These are phyloP conservation scores for Pycnomerus fuliginosus DNA, from an alignment of 2,888 invertebrate genomes.

Conservation along the genomic window DNA sequence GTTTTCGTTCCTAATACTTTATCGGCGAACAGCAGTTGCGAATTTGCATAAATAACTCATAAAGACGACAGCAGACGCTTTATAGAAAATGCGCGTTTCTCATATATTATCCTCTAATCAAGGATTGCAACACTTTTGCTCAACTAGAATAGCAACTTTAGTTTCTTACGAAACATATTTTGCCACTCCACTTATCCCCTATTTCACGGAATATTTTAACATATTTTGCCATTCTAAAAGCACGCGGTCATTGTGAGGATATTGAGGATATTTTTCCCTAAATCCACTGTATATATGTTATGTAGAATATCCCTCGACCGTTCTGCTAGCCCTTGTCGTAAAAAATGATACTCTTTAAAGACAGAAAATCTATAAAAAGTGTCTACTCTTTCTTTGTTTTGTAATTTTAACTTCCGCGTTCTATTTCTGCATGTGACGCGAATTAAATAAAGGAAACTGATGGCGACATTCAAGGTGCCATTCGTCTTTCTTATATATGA, in stretches of 20 bases:
- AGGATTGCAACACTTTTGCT: not conserved
- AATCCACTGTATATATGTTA: conserved; percentile 28
- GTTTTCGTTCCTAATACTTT: conserved; percentile 53
- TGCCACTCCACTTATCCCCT: conserved; percentile 30
- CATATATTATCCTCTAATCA: too few relatives aligned
- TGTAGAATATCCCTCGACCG: conserved; percentile 23
- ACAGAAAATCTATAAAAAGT: conserved; percentile 25
- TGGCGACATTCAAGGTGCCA: conserved; percentile 8
- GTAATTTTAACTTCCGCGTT: not conserved
- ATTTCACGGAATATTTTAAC: conserved; percentile 39
- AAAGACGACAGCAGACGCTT: conserved; percentile 32
- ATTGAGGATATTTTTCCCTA: conserved; percentile 26
- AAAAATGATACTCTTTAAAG: conserved; percentile 24
- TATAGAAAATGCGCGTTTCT: conserved; percentile 26
- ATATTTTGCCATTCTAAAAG: conserved; percentile 40
- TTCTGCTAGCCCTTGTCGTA: conserved; percentile 20
- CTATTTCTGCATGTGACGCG: too few relatives aligned
- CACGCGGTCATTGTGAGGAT: conserved; percentile 41
- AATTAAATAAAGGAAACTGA: not conserved
- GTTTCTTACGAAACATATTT: conserved; percentile 28
- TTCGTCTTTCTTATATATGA: conserved; percentile 27
- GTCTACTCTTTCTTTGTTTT: not conserved
- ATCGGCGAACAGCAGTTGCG: conserved; percentile 47
- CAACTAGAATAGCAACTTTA: not conserved
- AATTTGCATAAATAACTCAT: conserved; percentile 51